phyloP scores from a whole-genome alignment of 2,113 vertebrate genomes.

The Phyllostomus discolor region DNA sequence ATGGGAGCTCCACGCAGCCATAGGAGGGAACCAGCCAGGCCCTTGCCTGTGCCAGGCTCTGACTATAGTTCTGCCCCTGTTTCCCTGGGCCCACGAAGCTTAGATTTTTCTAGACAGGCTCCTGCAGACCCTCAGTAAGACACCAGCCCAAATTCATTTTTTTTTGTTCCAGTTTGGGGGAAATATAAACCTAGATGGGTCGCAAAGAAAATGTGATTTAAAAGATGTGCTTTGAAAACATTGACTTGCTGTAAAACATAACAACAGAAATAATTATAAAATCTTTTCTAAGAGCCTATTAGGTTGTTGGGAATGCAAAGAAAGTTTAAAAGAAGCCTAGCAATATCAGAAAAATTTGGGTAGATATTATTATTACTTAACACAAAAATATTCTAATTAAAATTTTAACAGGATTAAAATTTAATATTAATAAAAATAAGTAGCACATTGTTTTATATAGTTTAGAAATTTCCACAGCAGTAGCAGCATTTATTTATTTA shows the following conservation, averaged over 20 bases:
- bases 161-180: not conserved
- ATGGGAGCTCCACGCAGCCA: not conserved
- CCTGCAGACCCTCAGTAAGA: not conserved
- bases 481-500: not conserved
- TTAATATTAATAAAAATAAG: not conserved
- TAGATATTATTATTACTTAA: not conserved
- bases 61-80: not conserved
- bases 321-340: not conserved
- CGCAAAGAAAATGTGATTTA: not conserved
- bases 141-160: not conserved
- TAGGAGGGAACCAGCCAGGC: too few species aligned
- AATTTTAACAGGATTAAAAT: not conserved
- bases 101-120: not conserved
- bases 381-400: not conserved
- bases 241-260: not conserved
- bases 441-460: not conserved
- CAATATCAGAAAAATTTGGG: not conserved
- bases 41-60: not conserved
- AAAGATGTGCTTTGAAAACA: not conserved
- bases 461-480: not conserved
- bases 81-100: not conserved
- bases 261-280: not conserved
- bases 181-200: not conserved
- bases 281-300: not conserved
- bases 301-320: not conserved